Base-by-base conservation (phyloP, 1,140 invertebrate species). In the Philopotamus ludificatus region DNA sequence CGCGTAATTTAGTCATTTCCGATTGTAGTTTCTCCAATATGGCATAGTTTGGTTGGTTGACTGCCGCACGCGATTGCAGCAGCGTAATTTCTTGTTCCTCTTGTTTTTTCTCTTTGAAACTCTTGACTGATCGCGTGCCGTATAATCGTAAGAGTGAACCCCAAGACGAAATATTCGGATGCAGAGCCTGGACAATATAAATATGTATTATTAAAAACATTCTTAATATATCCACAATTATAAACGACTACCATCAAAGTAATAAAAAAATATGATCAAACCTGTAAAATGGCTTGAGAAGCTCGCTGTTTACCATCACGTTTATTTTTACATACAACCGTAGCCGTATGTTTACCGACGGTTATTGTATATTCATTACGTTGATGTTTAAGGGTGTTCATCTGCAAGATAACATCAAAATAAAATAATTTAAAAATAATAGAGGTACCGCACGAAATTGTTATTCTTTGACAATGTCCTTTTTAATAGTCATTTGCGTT, bases 251-350 rank as follows among this genome's bases (percentile, higher is more conserved):
- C 4, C 4, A 34, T 20, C 10, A 47, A 47, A 16, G 7, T 42
- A 58, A 58, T 51, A 50, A 10, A 25, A 22, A 54, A 34, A 57
- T 57, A 16, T 23, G 3, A 34, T 61, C 34, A 34, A 70, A 85
- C 84, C 77, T 97, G 91, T 25, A 99, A 76, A 70, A 99, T 95
- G n/a, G 92, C 88, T 79, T 98, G 96, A 12, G 95, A 94, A 9
- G 95, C 95, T 71, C 92, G 81, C 75, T 99, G 96, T 77, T 98
- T 98, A n/a, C 95, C 96, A 72, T 96, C 95, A 72, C 94, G 87
- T 79, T 98, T 98, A 79, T 98, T 98, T 73, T 94, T 93, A 76
- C 95, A 97, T 7, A 87, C 82, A 16, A 94, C 91, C n/a, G 87
- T 88, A 3, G 91, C 91, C 12, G 86, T 89, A 73, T 98, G 94